Evolutionary conservation across 1,140 invertebrate species (phyloP).

Genomic region (Pemphigus obesinymphae): DNA sequence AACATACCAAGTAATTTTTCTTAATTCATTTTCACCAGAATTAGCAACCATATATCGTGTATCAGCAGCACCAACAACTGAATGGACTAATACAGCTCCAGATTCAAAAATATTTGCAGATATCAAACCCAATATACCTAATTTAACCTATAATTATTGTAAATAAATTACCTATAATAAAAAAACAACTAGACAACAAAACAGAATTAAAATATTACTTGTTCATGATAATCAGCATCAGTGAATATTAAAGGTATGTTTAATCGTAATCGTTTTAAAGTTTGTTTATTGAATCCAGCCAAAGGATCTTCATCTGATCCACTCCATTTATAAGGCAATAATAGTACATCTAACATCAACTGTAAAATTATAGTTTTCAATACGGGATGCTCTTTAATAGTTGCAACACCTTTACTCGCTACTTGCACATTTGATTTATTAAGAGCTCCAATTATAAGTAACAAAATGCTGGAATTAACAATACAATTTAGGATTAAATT

Average conservation of each 20-base stretch:
- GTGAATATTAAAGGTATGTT: conserved; percentile 26
- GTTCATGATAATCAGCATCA: conserved; percentile 33
- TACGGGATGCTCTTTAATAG: background rate
- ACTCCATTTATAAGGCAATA: conserved; percentile 12
- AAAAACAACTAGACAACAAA: background rate
- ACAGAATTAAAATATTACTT: background rate
- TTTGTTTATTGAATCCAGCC: conserved; percentile 2
- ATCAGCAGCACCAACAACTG: conserved; percentile 23
- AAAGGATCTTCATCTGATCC: background rate
- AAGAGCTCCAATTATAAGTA: conserved; percentile 27
- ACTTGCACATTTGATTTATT: conserved; percentile 20
- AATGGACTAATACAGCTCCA: conserved; percentile 7
- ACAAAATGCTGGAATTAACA: conserved; percentile 23
- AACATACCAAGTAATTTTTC: conserved; percentile 27
- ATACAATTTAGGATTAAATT: background rate
- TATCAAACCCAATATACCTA: conserved; percentile 35
- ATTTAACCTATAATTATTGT: background rate
- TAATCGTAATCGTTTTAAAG: background rate
- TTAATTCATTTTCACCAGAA: conserved; percentile 26
- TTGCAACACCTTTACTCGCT: background rate
- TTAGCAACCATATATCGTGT: background rate
- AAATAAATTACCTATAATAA: background rate
- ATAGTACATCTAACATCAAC: conserved; percentile 27
- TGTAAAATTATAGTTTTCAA: conserved; percentile 21
- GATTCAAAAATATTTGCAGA: conserved; percentile 34